Percentiles rank a stretch among this genome's conserved stretches.
phyloP scores from a whole-genome alignment of 2,888 invertebrate genomes.

The Sthenelais limicola region DNA sequence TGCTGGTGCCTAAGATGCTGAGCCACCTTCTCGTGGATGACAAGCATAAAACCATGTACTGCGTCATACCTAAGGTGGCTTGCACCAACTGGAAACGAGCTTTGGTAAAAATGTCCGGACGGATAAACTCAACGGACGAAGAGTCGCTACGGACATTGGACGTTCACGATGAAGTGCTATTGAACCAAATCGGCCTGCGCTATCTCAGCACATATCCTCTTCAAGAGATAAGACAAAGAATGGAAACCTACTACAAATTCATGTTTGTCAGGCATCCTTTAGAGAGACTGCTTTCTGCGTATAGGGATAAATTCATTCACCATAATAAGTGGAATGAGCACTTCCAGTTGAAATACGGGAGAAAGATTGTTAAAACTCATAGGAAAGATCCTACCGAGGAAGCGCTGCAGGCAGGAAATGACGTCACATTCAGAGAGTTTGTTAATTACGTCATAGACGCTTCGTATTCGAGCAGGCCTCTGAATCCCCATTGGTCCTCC shows the following conservation, averaged over 20 bases:
- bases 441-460: slow-evolving; percentile 76
- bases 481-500: slow-evolving; percentile 24
- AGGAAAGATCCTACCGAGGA: slow-evolving; percentile 80
- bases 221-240: slow-evolving; percentile 78
- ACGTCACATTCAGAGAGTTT: slow-evolving; percentile 86
- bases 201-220: slow-evolving; percentile 74
- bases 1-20: slow-evolving; percentile 64
- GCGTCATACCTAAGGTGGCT: slow-evolving; percentile 92
- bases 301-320: slow-evolving; percentile 86
- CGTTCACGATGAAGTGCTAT: slow-evolving; percentile 30
- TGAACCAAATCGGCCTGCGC: slow-evolving; percentile 29
- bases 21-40: slow-evolving; percentile 89
- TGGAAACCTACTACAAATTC: slow-evolving; percentile 86
- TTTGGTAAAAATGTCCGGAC: slow-evolving; percentile 20
- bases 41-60: slow-evolving; percentile 89
- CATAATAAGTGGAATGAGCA: slow-evolving; percentile 63
- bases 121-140: slow-evolving; percentile 9
- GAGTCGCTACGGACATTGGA: not conserved
- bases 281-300: slow-evolving; percentile 90
- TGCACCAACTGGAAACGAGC: slow-evolving; percentile 91
- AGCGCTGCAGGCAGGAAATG: slow-evolving; percentile 76
- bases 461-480: not conserved
- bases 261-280: slow-evolving; percentile 92
- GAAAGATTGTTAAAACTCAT: slow-evolving; percentile 82
- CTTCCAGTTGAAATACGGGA: slow-evolving; percentile 73